These are phyloP conservation scores for Phalacrocorax brasilianus DNA, from an alignment of 2,113 vertebrate genomes.

Conservation along the genomic window DNA sequence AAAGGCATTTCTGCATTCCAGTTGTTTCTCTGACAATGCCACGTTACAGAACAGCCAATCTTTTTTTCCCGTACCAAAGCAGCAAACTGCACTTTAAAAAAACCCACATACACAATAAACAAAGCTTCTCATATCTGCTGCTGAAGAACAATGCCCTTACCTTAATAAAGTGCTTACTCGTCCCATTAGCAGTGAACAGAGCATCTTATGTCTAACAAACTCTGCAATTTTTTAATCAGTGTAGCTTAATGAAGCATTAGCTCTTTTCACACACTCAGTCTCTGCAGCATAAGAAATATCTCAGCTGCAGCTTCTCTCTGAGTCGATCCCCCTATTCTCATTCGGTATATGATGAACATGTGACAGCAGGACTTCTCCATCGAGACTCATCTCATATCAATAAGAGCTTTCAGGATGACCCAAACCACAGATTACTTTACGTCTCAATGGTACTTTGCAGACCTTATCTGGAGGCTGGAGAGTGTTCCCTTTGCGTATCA, in stretches of 20 bases:
- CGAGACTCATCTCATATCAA: slow-evolving; percentile 56
- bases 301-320: slow-evolving; percentile 30
- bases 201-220: background rate
- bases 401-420: slow-evolving; percentile 68
- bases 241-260: background rate
- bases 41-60: background rate
- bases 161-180: background rate
- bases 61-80: background rate
- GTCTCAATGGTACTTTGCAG: slow-evolving; percentile 45
- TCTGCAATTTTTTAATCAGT: background rate
- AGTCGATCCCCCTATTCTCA: background rate
- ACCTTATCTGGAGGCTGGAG: slow-evolving; percentile 25
- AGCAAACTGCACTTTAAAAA: background rate
- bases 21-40: slow-evolving; percentile 8
- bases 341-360: background rate
- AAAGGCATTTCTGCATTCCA: slow-evolving; percentile 20
- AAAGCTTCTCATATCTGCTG: background rate
- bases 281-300: background rate
- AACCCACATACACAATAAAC: background rate
- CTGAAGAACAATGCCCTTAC: slow-evolving; percentile 12
- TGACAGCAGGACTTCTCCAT: slow-evolving; percentile 58
- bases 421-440: slow-evolving; percentile 61
- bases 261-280: background rate
- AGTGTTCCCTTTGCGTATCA: background rate
- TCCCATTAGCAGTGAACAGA: background rate